These are phyloP conservation scores for Asteroscopus sphinx DNA, from an alignment of 2,888 invertebrate species.

Conservation along the genomic window DNA sequence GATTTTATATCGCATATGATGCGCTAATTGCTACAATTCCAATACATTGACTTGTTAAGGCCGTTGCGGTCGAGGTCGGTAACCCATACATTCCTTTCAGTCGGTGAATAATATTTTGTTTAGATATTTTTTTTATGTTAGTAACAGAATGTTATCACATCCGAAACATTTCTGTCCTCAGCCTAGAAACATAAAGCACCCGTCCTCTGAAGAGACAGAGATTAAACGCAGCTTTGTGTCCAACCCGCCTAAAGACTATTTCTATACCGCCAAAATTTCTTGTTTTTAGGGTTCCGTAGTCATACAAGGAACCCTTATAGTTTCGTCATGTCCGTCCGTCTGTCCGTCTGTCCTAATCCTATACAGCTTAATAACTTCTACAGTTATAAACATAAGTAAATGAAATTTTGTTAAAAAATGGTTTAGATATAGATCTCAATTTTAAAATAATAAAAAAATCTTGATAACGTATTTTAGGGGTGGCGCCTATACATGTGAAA, in stretches of 20 bases:
- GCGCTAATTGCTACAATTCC: conserved; percentile 65
- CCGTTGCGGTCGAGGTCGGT: conserved; percentile 61
- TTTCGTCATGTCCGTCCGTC: too few species aligned
- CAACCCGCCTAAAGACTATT: conserved; percentile 39
- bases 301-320: too few species aligned
- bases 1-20: conserved; percentile 68
- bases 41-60: conserved; percentile 65
- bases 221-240: conserved; percentile 45
- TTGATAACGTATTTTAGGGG: too few species aligned
- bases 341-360: too few species aligned
- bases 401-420: too few species aligned
- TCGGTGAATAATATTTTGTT: conserved; percentile 40
- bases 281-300: too few species aligned
- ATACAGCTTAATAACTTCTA: too few species aligned
- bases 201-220: conserved; percentile 28
- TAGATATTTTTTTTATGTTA: conserved; percentile 23
- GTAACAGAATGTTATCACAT: conserved; percentile 31
- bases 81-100: conserved; percentile 46
- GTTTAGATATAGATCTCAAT: too few species aligned
- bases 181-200: conserved; percentile 23
- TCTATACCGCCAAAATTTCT: conserved; percentile 40
- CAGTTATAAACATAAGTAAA: too few species aligned
- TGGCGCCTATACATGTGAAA: too few species aligned
- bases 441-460: too few species aligned
- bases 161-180: conserved; percentile 38